phyloP scores from a whole-genome alignment of 2,888 invertebrate species.

The Notocelia uddmanniana region DNA sequence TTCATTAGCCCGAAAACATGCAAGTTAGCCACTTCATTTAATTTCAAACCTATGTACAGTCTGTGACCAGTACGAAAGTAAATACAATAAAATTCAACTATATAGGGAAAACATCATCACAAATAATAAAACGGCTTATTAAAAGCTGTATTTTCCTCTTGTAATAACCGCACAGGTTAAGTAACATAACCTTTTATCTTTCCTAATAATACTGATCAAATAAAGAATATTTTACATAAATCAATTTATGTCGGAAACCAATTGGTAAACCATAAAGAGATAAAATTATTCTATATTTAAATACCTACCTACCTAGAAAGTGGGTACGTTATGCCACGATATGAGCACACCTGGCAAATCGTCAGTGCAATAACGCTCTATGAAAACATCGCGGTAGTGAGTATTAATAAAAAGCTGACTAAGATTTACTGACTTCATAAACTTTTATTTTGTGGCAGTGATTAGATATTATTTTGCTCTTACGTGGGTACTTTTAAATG shows the following conservation, averaged over 20 bases:
- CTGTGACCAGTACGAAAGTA: background rate
- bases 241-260: background rate
- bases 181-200: background rate
- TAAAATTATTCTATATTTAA: background rate
- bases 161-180: background rate
- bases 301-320: background rate
- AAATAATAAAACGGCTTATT: background rate
- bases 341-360: background rate
- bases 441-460: background rate
- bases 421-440: background rate
- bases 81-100: background rate
- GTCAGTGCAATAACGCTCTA: background rate
- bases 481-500: no score
- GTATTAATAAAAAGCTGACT: background rate
- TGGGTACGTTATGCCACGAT: background rate
- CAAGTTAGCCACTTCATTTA: background rate
- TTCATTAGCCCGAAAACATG: no score
- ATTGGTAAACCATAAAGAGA: background rate
- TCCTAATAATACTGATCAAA: slow-evolving; percentile 20
- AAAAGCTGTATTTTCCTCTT: background rate
- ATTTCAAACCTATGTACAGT: background rate
- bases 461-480: background rate
- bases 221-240: background rate
- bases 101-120: background rate
- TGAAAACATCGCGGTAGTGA: background rate